Evolutionary conservation across 2,113 vertebrate species (phyloP).

Genomic region (Muntiacus muntjak): DNA sequence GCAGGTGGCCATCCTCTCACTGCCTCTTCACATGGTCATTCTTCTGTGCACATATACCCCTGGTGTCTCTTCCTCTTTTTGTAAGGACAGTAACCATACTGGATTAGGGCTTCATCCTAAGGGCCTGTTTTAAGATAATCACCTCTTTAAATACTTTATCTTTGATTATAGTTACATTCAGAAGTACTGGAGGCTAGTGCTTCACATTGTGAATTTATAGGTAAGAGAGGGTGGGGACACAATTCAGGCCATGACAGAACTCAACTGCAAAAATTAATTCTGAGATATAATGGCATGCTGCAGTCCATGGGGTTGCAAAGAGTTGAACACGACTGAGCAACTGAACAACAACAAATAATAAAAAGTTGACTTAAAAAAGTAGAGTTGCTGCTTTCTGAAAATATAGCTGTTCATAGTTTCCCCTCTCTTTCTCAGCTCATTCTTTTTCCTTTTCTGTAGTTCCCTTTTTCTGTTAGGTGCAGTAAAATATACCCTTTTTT

Average conservation of each 20-base stretch:
- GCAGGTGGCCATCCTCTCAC: neutral
- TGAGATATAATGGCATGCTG: neutral
- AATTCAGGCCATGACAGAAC: neutral
- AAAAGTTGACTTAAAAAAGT: neutral
- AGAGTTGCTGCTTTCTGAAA: neutral
- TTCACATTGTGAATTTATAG: neutral
- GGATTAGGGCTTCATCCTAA: neutral
- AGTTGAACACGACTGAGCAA: neutral
- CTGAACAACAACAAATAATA: neutral
- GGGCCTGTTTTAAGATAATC: neutral
- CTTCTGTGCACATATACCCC: neutral
- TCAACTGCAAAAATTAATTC: conserved; percentile 16
- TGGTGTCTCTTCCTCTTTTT: neutral
- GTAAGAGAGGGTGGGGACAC: neutral
- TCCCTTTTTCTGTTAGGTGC: neutral
- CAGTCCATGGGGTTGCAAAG: neutral
- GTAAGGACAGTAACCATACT: neutral
- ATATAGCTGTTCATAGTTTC: neutral
- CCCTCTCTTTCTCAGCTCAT: neutral
- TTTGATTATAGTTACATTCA: neutral
- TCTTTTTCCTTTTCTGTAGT: neutral
- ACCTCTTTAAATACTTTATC: neutral
- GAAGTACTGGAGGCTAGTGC: neutral
- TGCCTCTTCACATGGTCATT: neutral
- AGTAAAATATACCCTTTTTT: neutral